Evolutionary conservation across 2,797 vertebrate genomes (phyloP).

Genomic region (Melanotaenia maccullochi): DNA sequence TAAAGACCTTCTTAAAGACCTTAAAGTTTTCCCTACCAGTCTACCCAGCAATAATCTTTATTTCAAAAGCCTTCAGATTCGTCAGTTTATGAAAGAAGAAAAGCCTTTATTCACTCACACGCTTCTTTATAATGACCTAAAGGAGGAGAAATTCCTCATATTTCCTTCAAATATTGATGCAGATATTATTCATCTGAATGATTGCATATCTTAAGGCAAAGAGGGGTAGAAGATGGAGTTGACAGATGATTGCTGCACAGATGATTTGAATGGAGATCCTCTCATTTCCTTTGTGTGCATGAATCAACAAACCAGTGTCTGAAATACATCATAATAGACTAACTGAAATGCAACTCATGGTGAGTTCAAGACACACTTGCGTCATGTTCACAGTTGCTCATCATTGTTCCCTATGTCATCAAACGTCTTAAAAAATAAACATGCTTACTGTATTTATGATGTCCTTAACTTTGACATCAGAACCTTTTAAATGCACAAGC

Average conservation of each 20-base stretch:
- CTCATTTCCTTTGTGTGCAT: neutral
- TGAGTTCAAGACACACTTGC: neutral
- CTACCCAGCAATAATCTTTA: neutral
- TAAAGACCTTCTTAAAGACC: neutral
- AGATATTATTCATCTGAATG: neutral
- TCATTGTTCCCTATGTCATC: neutral
- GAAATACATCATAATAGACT: neutral
- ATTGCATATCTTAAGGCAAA: neutral
- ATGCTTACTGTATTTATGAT: neutral
- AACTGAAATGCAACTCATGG: neutral
- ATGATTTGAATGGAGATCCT: neutral
- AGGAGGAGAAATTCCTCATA: neutral
- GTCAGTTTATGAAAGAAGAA: neutral
- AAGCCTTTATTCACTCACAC: neutral
- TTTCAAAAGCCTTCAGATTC: neutral
- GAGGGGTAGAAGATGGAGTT: neutral
- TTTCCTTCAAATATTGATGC: neutral
- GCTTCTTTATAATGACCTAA: neutral
- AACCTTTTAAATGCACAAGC: neutral
- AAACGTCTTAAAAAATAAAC: neutral
- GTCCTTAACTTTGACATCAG: neutral
- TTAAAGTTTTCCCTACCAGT: neutral
- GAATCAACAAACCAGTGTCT: neutral
- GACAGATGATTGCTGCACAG: neutral
- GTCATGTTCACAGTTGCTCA: neutral